These are phyloP conservation scores for Lucifuga dentata DNA, from an alignment of 2,113 vertebrate species.

Conservation along the genomic window DNA sequence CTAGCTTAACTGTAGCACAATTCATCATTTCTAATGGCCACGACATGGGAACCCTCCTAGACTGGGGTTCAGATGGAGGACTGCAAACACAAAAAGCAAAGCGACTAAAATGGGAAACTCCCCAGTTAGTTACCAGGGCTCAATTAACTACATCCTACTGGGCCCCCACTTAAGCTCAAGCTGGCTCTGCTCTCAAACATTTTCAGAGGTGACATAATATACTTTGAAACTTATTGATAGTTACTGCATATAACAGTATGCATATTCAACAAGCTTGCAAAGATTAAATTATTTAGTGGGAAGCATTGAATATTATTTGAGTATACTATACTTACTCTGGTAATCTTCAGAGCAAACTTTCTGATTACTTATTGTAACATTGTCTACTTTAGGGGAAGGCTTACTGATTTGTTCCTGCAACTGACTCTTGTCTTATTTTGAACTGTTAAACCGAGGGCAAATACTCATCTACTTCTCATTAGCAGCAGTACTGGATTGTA, in stretches of 20 bases:
- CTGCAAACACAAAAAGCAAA: conserved; percentile 73
- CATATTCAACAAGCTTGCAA: conserved; percentile 32
- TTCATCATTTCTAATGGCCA: conserved; percentile 86
- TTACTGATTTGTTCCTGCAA: conserved; percentile 40
- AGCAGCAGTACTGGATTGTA: conserved; percentile 63
- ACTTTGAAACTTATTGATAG: conserved; percentile 27
- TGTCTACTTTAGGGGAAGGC: conserved; percentile 41
- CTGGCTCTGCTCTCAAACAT: conserved; percentile 22
- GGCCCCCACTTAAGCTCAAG: conserved; percentile 54
- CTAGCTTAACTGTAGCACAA: conserved; percentile 82
- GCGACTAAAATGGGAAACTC: conserved; percentile 79
- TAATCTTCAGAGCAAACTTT: conserved; percentile 63
- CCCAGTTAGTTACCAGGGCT: conserved; percentile 67
- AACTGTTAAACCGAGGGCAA: conserved; percentile 74
- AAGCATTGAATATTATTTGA: conserved; percentile 46
- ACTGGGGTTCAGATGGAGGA: conserved; percentile 70
- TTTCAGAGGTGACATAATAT: conserved; percentile 34
- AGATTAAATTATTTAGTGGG: conserved; percentile 5
- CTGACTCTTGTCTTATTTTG: conserved; percentile 69
- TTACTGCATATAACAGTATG: background rate
- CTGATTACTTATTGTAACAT: conserved; percentile 47
- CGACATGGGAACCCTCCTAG: conserved; percentile 71
- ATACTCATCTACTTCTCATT: conserved; percentile 76
- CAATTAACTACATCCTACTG: conserved; percentile 81
- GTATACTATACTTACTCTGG: conserved; percentile 45